phyloP scores from a whole-genome alignment of 2,797 vertebrate genomes.

The Gallinago stenura region DNA sequence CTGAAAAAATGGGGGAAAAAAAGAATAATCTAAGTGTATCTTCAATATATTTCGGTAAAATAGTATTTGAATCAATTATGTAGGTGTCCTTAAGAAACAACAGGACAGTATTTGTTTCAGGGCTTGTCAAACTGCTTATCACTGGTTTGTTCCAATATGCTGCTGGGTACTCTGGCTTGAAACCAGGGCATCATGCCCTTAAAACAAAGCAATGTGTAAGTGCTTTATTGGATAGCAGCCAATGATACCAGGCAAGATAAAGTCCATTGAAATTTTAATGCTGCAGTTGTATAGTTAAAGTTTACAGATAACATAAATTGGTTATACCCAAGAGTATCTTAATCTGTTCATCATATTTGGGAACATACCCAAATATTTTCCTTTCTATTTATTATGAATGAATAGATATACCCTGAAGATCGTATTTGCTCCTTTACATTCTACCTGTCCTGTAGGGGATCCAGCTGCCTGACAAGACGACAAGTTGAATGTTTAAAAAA shows the following conservation, averaged over 20 bases:
- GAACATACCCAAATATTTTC: not conserved
- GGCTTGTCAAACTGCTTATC: not conserved
- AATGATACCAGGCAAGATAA: constrained; percentile 19
- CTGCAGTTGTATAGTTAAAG: not conserved
- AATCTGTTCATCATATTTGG: not conserved
- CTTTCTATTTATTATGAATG: not conserved
- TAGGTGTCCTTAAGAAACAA: not conserved
- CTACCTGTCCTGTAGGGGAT: not conserved
- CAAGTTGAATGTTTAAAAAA: not conserved
- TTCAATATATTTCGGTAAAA: not conserved
- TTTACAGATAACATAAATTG: constrained; percentile 13
- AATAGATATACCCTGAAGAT: not conserved
- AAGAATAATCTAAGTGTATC: not conserved
- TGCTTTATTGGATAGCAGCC: constrained; percentile 40
- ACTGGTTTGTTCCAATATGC: not conserved
- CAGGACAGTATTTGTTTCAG: not conserved
- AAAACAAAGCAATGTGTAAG: not conserved
- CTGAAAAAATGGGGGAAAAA: not conserved
- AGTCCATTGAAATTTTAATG: not conserved
- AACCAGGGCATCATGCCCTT: constrained; percentile 27
- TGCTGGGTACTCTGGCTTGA: not conserved
- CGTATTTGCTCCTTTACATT: not conserved
- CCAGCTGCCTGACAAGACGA: not conserved
- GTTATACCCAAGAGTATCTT: not conserved
- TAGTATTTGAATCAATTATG: not conserved